Base-by-base conservation (phyloP, 2,888 invertebrate species). In the Melanostoma scalare region DNA sequence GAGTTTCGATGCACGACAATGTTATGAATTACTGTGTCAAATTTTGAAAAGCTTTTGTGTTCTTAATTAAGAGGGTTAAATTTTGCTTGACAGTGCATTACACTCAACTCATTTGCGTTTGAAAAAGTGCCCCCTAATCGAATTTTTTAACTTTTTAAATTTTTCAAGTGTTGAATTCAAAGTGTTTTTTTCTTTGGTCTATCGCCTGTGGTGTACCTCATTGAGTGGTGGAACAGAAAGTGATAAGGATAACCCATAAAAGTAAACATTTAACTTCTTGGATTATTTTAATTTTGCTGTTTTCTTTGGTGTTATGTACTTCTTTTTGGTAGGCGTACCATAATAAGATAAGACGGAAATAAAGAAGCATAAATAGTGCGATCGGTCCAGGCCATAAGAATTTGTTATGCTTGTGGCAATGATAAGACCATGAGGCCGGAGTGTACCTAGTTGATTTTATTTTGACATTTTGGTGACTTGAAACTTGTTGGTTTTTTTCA, bases 91-190 rank as follows among this genome's bases (percentile, higher is more conserved):
- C 52, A 61, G 81, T 82, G 81, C 77, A 82, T 68, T 82, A 77
- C 67, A 82, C 77, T 73, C 63, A 35, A 82, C 77, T 73, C 63
- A 35, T 56, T 48, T 82, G 81, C 81, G 77, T 68, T 77, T 82
- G 68, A 68, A 81, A 52, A 76, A 73, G 63, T 58, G 69, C 63
- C 52, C 52, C 63, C 52, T n/a, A 60, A 78, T 72, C 5, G 33
- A 53, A 52, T 40, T 61, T 46, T 35, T 10, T 20, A 20, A 20
- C 20, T 20, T 20, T 20, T 20, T 20, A 20, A 38, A 20, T 0
- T 30, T 9, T 56, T n/a, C 4, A 6, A 6, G 10, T 60, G 42
- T 42, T 60, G 60, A 61, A 6, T 61, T n/a, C n/a, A n/a, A n/a
- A n/a, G 20, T 20, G 20, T 20, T 20, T 20, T 20, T 20, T 20